Conservation (phyloP, 2,888 invertebrate genomes). For the Acanthosepion pharaonis region DNA sequence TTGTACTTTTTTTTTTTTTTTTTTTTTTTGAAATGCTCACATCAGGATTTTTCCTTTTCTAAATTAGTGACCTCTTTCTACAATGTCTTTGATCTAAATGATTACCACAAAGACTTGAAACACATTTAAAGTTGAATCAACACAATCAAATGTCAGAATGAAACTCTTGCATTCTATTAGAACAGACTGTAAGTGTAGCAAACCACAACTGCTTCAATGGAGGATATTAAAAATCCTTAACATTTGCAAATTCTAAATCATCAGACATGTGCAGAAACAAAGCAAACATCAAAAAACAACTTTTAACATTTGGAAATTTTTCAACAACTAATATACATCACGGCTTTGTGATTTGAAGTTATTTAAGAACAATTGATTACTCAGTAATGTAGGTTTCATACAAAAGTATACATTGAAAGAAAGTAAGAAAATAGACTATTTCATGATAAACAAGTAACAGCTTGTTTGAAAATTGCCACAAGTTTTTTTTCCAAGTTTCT, state of each 20-base stretch:
- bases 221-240: not conserved
- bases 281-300: too few relatives aligned
- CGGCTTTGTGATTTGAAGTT: too few relatives aligned
- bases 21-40: not conserved
- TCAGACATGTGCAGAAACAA: not conserved
- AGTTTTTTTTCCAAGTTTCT: too few relatives aligned
- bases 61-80: not conserved
- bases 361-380: too few relatives aligned
- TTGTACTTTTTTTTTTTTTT: not conserved
- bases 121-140: not conserved
- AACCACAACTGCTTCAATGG: not conserved
- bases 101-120: not conserved
- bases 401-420: too few relatives aligned
- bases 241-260: not conserved
- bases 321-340: too few relatives aligned
- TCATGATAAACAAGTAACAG: too few relatives aligned
- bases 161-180: not conserved
- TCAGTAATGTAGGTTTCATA: too few relatives aligned
- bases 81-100: not conserved
- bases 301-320: too few relatives aligned
- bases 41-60: not conserved
- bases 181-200: not conserved
- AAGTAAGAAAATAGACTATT: too few relatives aligned
- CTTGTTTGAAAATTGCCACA: too few relatives aligned
- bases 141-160: slow-evolving; percentile 4